Evolutionary conservation across 2,888 invertebrate genomes (phyloP).

Genomic region (Chymomyza caudatula): DNA sequence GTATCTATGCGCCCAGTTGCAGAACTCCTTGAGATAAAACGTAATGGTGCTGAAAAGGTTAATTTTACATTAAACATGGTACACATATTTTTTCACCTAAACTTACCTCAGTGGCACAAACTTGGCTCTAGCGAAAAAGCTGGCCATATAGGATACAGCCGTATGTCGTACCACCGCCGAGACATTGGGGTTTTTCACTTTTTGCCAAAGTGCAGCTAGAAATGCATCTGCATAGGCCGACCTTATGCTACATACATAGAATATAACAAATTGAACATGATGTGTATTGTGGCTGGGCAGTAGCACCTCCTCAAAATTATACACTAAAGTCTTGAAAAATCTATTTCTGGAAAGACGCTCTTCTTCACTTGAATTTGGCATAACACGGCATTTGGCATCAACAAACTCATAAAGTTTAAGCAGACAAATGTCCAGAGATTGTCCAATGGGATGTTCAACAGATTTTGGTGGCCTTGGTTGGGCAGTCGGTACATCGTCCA

Average conservation of each 20-base stretch:
- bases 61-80: not conserved
- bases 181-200: conserved; percentile 83
- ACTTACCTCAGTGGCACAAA: conserved; percentile 82
- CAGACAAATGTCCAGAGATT: conserved; percentile 88
- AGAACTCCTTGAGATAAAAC: conserved; percentile 83
- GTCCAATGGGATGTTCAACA: conserved; percentile 81
- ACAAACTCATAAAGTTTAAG: conserved; percentile 84
- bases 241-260: conserved; percentile 85
- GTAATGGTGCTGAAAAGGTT: conserved; percentile 81
- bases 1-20: conserved; percentile 91
- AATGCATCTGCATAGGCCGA: conserved; percentile 81
- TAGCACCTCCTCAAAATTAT: conserved; percentile 88
- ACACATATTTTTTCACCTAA: not conserved
- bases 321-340: conserved; percentile 81
- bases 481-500: conserved; percentile 51
- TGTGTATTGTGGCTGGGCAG: conserved; percentile 90
- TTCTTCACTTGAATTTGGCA: conserved; percentile 28
- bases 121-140: conserved; percentile 84
- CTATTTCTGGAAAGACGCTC: conserved; percentile 80
- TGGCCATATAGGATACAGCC: conserved; percentile 86
- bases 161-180: conserved; percentile 83
- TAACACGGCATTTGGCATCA: conserved; percentile 74
- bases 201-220: conserved; percentile 85
- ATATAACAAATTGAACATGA: conserved; percentile 88
- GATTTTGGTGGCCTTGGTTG: conserved; percentile 30